phyloP scores from a whole-genome alignment of 2,113 vertebrate genomes.

The Scophthalmus maximus region DNA sequence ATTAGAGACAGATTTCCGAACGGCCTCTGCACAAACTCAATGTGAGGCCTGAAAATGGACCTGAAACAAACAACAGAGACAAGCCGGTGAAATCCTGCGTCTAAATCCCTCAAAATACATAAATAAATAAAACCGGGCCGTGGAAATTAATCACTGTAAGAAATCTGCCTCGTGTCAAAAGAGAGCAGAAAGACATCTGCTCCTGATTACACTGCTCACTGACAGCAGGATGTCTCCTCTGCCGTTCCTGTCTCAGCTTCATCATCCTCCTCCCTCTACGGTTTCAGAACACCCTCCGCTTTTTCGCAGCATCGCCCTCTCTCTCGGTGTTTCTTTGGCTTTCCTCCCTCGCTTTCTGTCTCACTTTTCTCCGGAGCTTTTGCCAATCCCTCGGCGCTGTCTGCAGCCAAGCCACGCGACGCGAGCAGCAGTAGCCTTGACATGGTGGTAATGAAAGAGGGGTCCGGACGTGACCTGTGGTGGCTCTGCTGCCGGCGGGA shows the following conservation, averaged over 20 bases:
- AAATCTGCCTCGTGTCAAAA: slow-evolving; percentile 56
- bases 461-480: not conserved
- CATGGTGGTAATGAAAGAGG: slow-evolving; percentile 6
- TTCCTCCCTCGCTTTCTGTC: slow-evolving; percentile 9
- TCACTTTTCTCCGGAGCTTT: slow-evolving; percentile 35
- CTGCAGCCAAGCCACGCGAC: slow-evolving; percentile 7
- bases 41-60: slow-evolving; percentile 34
- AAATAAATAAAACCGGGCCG: too few relatives aligned
- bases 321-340: slow-evolving; percentile 9
- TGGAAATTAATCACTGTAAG: slow-evolving; percentile 41
- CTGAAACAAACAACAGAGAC: slow-evolving; percentile 36
- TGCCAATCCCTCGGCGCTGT: slow-evolving; percentile 5
- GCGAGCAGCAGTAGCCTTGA: slow-evolving; percentile 12
- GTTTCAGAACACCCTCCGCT: not conserved
- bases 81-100: slow-evolving; percentile 26
- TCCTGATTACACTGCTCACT: slow-evolving; percentile 72
- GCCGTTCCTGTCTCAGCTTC: slow-evolving; percentile 49
- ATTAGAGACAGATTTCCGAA: slow-evolving; percentile 16
- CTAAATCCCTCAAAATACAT: slow-evolving; percentile 51
- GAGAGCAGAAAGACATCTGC: slow-evolving; percentile 71
- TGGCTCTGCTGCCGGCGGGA: not conserved
- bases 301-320: slow-evolving; percentile 37
- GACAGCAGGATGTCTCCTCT: slow-evolving; percentile 71
- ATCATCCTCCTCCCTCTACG: slow-evolving; percentile 33
- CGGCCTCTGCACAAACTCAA: slow-evolving; percentile 23